Base-by-base conservation (phyloP, 2,113 vertebrate species). In the Castor canadensis region DNA sequence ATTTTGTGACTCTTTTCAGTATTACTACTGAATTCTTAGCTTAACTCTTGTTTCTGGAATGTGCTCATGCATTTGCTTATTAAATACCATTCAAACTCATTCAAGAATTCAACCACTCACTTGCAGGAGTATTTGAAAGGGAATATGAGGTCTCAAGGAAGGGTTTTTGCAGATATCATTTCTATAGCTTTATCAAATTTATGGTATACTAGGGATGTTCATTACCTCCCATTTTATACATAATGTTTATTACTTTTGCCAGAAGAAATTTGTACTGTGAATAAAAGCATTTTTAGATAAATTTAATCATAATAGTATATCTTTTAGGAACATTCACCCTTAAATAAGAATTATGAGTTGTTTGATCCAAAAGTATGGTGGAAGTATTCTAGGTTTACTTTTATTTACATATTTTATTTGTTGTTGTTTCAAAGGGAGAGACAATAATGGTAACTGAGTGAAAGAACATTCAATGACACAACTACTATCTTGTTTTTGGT, bases 381-480 rank as follows among this genome's bases (percentile, higher is more conserved):
- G 38, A 73, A 60, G n/a, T 17, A 69, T 49, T 69, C 30, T 47
- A 40, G n/a, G 13, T 64, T 89, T 89, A 81, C n/a, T 20, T 62
- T 45, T 87, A 20, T 67, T 83, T 76, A 49, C 6, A n/a, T 52
- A 71, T 8, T 72, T 67, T 58, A 43, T 49, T 79, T 71, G 6
- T 32, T 66, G 19, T 32, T 66, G 19, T 71, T 86, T 88, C 22
- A 60, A 47, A 76, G 80, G 71, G 26, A 60, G 71, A 81, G 20
- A 76, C 32, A 56, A 69, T n/a, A 26, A 19, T 93, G 11, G 72
- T 77, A 56, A 35, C 60, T 43, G 35, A 47, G 52, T 84, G 9
- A 93, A 94, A 85, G 49, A 11, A 92, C 75, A 81, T 92, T 45
- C 90, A 79, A 67, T 43, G 56, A 17, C n/a, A 93, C 35, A 22